phyloP scores from a whole-genome alignment of 2,888 invertebrate genomes.

The Tiliacea citrago region DNA sequence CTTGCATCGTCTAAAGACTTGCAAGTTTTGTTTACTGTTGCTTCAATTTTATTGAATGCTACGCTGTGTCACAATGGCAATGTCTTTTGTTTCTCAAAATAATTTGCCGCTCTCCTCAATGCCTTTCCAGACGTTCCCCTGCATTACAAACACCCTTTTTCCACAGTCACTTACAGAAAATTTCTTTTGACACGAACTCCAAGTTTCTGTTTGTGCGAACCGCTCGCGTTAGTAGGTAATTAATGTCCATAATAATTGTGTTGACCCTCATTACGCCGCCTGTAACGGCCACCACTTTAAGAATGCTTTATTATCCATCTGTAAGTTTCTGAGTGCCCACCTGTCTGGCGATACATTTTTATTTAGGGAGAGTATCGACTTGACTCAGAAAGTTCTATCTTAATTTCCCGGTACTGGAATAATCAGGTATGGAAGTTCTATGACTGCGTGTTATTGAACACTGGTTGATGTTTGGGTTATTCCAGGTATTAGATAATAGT shows the following conservation, averaged over 20 bases:
- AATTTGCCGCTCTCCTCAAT: background rate
- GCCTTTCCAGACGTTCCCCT: slow-evolving; percentile 5
- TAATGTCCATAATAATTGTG: slow-evolving; percentile 78
- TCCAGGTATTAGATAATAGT: background rate
- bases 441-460: slow-evolving; percentile 6
- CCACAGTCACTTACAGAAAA: slow-evolving; percentile 9
- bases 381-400: background rate
- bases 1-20: too few species aligned
- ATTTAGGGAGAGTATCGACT: slow-evolving; percentile 44
- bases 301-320: slow-evolving; percentile 74
- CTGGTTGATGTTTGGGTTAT: slow-evolving; percentile 2
- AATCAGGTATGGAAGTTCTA: background rate
- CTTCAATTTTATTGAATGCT: too few species aligned
- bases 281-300: slow-evolving; percentile 73
- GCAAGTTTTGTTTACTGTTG: too few species aligned
- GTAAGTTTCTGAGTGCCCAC: slow-evolving; percentile 62
- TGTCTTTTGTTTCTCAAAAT: too few species aligned
- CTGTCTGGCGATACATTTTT: slow-evolving; percentile 58
- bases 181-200: slow-evolving; percentile 38
- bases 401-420: background rate
- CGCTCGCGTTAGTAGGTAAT: slow-evolving; percentile 70
- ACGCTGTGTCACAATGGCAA: too few species aligned
- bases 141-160: slow-evolving; percentile 10
- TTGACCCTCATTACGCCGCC: slow-evolving; percentile 76
- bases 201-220: slow-evolving; percentile 48